Evolutionary conservation across 1,140 invertebrate genomes (phyloP).

Genomic region (Diorhabda carinulata): DNA sequence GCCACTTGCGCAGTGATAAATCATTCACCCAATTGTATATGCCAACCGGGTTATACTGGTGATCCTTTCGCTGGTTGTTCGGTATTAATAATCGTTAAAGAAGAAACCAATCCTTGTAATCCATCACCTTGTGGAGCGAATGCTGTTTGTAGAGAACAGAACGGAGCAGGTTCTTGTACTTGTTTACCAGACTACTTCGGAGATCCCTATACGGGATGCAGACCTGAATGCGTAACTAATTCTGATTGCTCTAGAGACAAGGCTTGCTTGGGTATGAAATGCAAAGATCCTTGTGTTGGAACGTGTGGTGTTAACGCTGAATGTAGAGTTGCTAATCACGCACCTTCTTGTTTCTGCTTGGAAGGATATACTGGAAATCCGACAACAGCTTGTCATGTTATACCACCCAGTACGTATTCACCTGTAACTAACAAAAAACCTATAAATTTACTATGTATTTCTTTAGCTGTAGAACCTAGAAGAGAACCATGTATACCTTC

Average conservation of each 20-base stretch:
- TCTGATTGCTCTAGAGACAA: slow-evolving; percentile 64
- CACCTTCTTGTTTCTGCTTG: slow-evolving; percentile 65
- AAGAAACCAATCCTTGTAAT: slow-evolving; percentile 56
- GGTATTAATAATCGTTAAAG: slow-evolving; percentile 26
- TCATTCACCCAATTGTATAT: slow-evolving; percentile 72
- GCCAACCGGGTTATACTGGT: slow-evolving; percentile 66
- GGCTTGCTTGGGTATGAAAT: slow-evolving; percentile 66
- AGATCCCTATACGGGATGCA: slow-evolving; percentile 67
- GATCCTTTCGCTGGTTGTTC: slow-evolving; percentile 71
- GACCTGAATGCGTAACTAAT: slow-evolving; percentile 67
- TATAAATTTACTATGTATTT: not conserved
- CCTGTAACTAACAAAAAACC: not conserved
- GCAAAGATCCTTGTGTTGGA: slow-evolving; percentile 66
- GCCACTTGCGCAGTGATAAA: slow-evolving; percentile 67
- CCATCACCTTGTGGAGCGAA: slow-evolving; percentile 70
- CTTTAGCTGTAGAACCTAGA: slow-evolving; percentile 42
- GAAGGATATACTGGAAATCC: slow-evolving; percentile 64
- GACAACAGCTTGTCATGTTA: slow-evolving; percentile 58
- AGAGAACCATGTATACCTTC: slow-evolving; percentile 63
- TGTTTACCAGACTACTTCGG: slow-evolving; percentile 69
- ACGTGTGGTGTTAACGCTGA: slow-evolving; percentile 72
- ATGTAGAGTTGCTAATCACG: slow-evolving; percentile 74
- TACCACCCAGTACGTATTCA: slow-evolving; percentile 51
- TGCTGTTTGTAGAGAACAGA: slow-evolving; percentile 63
- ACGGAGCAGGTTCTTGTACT: slow-evolving; percentile 65